Conservation (phyloP, 1,140 invertebrate genomes). For the Gryon sp. region DNA sequence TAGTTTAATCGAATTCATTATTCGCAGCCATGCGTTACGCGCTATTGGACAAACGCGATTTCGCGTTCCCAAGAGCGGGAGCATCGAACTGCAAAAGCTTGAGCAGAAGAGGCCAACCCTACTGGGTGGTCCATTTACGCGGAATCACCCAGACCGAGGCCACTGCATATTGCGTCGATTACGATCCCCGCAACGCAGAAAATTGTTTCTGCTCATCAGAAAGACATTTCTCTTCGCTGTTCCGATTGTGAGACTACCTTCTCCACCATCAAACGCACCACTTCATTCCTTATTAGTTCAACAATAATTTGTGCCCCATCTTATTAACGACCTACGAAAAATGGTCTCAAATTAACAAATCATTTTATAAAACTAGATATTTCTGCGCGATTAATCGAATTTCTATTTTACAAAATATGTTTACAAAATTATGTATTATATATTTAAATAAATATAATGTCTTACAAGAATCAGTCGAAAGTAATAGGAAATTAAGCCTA, state of each 20-base stretch:
- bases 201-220: conserved; percentile 54
- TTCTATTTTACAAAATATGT: no score
- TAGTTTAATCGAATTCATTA: conserved; percentile 54
- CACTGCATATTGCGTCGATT: conserved; percentile 56
- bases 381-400: no score
- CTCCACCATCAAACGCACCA: no score
- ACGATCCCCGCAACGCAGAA: conserved; percentile 40
- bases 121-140: conserved; percentile 62
- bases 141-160: conserved; percentile 51
- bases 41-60: conserved; percentile 49
- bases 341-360: no score
- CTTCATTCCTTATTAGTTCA: no score
- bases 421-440: no score
- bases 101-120: conserved; percentile 40
- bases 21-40: conserved; percentile 60
- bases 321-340: no score
- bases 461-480: no score
- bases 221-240: conserved; percentile 36
- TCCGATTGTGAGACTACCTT: background rate
- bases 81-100: conserved; percentile 54
- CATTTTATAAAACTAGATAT: no score
- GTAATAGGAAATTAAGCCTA: no score
- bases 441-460: no score
- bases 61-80: conserved; percentile 47
- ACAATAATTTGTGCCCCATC: no score